Evolutionary conservation across 2,888 invertebrate species (phyloP).

Genomic region (Agriotes lineatus): DNA sequence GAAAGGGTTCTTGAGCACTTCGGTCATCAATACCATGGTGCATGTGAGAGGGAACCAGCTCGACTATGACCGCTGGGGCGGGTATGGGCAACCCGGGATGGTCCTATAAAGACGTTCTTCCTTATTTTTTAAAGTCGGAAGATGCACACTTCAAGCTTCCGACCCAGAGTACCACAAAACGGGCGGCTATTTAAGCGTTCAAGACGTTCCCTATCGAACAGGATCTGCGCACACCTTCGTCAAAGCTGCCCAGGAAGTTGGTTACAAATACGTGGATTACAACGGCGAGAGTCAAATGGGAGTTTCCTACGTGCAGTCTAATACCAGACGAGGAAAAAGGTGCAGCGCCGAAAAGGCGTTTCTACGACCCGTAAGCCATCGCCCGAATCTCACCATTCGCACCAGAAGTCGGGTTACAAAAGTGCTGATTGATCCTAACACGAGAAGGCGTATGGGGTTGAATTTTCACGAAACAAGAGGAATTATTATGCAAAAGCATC

Average conservation of each 20-base stretch:
- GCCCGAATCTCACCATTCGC: conserved; percentile 77
- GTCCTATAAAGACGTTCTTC: conserved; percentile 66
- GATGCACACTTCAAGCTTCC: conserved; percentile 59
- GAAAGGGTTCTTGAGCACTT: conserved; percentile 65
- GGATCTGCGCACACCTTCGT: conserved; percentile 70
- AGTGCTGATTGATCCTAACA: conserved; percentile 74
- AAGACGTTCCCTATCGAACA: conserved; percentile 65
- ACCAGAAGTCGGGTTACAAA: conserved; percentile 73
- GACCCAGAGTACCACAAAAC: conserved; percentile 62
- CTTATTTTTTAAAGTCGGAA: conserved; percentile 63
- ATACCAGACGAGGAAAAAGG: conserved; percentile 71
- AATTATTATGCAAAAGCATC: conserved; percentile 69
- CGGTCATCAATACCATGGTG: conserved; percentile 67
- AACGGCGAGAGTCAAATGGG: conserved; percentile 75
- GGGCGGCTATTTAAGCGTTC: conserved; percentile 64
- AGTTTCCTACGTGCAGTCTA: conserved; percentile 73
- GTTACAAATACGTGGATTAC: conserved; percentile 78
- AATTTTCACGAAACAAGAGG: conserved; percentile 70
- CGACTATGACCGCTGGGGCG: conserved; percentile 77
- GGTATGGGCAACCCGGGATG: conserved; percentile 66
- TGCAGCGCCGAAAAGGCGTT: conserved; percentile 77
- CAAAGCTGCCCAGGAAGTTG: conserved; percentile 74
- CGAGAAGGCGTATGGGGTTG: conserved; percentile 77
- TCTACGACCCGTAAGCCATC: conserved; percentile 70
- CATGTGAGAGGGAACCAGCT: conserved; percentile 71